A percentile compares a stretch with the other conserved stretches of the same genome.
These are phyloP conservation scores for Chromis chromis DNA, from an alignment of 2,797 vertebrate species.

Conservation along the genomic window DNA sequence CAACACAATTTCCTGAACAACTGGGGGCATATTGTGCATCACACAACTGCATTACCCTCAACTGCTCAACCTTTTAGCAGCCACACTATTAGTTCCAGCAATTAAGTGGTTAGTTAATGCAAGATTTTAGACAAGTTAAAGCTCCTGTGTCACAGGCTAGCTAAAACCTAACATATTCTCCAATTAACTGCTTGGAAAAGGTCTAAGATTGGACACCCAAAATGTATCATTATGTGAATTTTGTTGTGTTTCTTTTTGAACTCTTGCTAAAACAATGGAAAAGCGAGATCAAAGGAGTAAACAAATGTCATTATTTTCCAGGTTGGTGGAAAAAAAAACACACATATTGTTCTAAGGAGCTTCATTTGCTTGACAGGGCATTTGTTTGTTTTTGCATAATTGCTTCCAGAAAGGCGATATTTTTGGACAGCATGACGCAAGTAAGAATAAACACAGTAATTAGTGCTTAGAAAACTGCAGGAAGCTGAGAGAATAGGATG, in stretches of 20 bases:
- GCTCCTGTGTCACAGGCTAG: constrained; percentile 4
- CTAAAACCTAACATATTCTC: constrained; percentile 29
- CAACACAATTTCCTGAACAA: neutral
- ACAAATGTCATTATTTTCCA: constrained; percentile 20
- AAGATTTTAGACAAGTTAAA: neutral
- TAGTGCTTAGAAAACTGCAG: constrained; percentile 74
- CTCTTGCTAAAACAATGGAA: neutral
- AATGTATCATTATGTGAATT: constrained; percentile 7
- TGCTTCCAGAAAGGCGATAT: constrained; percentile 77
- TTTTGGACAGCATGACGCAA: constrained; percentile 82
- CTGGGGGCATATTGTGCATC: neutral
- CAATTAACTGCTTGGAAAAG: constrained; percentile 6
- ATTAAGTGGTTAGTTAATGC: neutral
- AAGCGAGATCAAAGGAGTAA: neutral
- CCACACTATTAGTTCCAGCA: constrained; percentile 7
- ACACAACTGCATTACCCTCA: neutral
- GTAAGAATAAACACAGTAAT: constrained; percentile 84
- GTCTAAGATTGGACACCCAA: neutral
- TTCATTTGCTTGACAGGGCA: constrained; percentile 57
- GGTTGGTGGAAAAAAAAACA: constrained; percentile 9
- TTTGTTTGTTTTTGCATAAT: constrained; percentile 77
- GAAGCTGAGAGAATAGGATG: constrained; percentile 56
- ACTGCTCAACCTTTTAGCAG: neutral
- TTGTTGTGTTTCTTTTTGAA: neutral
- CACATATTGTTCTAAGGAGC: constrained; percentile 13